These are phyloP conservation scores for Saccostrea cuccullata DNA, from an alignment of 1,140 invertebrate species.

Conservation along the genomic window DNA sequence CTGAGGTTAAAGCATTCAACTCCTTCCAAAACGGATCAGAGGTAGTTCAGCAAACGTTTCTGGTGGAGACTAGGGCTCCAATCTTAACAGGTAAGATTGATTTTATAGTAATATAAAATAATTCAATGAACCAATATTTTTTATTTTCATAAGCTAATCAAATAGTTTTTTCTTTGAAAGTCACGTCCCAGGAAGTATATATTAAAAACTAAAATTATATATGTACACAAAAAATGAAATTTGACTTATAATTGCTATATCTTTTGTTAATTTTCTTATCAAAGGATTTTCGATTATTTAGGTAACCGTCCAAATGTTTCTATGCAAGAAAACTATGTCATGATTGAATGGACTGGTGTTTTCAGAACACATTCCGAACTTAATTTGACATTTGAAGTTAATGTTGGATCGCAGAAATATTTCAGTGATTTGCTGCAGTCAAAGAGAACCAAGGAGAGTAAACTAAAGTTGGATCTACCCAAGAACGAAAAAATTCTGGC, in stretches of 20 bases:
- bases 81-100: neutral
- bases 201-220: neutral
- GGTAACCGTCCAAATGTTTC: neutral
- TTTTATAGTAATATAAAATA: neutral
- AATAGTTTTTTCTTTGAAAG: neutral
- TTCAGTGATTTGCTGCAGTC: conserved; percentile 11
- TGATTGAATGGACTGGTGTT: neutral
- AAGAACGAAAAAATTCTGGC: neutral
- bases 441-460: neutral
- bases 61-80: neutral
- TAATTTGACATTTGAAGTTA: neutral
- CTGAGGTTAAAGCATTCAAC: conserved; percentile 10
- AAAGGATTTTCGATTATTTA: neutral
- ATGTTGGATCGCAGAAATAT: neutral
- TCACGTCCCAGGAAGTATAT: neutral
- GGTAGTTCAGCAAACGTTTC: neutral
- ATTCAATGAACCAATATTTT: neutral
- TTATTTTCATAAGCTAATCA: no score
- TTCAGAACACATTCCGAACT: neutral
- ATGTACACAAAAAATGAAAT: neutral
- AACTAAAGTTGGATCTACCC: neutral
- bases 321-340: neutral
- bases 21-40: neutral
- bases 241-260: neutral
- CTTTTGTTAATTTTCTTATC: neutral